Base-by-base conservation (phyloP, 2,797 vertebrate species). In the Eupleurogrammus muticus region DNA sequence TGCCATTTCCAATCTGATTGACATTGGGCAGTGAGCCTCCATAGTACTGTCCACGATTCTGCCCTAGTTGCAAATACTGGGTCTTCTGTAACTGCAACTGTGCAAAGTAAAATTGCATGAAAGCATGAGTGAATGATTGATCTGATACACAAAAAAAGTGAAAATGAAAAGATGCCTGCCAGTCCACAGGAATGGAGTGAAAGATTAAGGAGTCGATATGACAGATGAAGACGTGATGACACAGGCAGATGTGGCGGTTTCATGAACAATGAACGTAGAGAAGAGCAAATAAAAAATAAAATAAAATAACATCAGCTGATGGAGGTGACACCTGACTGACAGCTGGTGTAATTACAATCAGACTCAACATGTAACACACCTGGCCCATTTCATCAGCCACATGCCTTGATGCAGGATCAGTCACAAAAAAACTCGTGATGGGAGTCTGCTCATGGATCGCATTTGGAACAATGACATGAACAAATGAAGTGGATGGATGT, bases 81-180 rank as follows among this genome's bases (percentile, higher is more conserved):
- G 96, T 96, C 94, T 99, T 99, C 95, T 99, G 97, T 92, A 99
- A 96, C 94, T 99, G 98, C 92, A 99, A 93, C 97, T 99, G 94
- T 92, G 93, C 93, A 95, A 94, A 95, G 91, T 93, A 94, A 95
- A 94, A 94, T 90, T 90, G 93, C 89, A 93, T 94, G 93, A 94
- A 92, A 92, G 92, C 91, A 92, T 93, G 93, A 93, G 92, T 88
- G 93, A 92, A 94, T 94, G 91, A 92, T 24, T 89, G 85, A 89
- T 88, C 86, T 54, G 81, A 87, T 82, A 76, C 70, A 91, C 79
- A 84, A 90, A 89, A 76, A 85, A 84, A 80, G 77, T 81, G 73
- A 77, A 85, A 83, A 85, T 70, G 66, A 88, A 80, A n/a, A 35
- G 80, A 79, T 5, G 56, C 66, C 68, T 85, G 86, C 75, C 68